A percentile compares a stretch with the other conserved stretches of the same genome.
These are phyloP conservation scores for Solenopsis invicta DNA, from an alignment of 1,140 invertebrate species.

Conservation along the genomic window DNA sequence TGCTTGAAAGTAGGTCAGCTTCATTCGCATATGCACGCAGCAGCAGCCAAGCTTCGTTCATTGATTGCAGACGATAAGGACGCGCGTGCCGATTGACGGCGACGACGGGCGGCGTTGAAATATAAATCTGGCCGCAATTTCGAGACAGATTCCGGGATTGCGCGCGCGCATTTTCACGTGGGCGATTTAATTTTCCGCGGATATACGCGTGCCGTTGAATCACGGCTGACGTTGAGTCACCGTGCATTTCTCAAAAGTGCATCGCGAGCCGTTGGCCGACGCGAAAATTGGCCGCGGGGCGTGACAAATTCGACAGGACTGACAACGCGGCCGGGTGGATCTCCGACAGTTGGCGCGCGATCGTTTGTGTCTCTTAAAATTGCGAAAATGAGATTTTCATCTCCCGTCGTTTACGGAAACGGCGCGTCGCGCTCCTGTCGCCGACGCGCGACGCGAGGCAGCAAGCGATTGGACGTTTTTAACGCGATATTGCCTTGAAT, in stretches of 20 bases:
- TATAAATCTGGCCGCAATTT: constrained; percentile 64
- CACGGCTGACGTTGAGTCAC: constrained; percentile 68
- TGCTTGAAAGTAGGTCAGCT: not conserved
- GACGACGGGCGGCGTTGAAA: constrained; percentile 28
- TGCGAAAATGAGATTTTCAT: not conserved
- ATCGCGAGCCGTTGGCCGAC: constrained; percentile 37
- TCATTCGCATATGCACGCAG: not conserved
- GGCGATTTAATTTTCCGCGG: constrained; percentile 70
- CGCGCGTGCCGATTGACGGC: constrained; percentile 29
- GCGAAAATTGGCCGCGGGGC: constrained; percentile 51
- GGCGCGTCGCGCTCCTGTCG: not conserved
- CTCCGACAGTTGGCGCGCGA: constrained; percentile 14
- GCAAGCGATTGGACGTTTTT: not conserved
- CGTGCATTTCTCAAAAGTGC: constrained; percentile 35
- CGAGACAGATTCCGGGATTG: constrained; percentile 33
- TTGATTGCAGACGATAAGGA: constrained; percentile 22
- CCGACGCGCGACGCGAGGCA: too few relatives aligned
- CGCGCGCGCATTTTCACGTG: constrained; percentile 40
- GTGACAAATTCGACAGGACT: constrained; percentile 59
- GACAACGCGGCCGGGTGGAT: constrained; percentile 20
- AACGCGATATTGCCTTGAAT: not conserved
- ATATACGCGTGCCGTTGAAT: constrained; percentile 60
- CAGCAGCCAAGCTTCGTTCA: constrained; percentile 40
- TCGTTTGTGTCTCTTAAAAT: not conserved
- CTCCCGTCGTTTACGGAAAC: not conserved